Evolutionary conservation across 1,140 invertebrate genomes (phyloP), one percentile per base, ranked within the genome.

Genomic region (Nymphalis io): DNA sequence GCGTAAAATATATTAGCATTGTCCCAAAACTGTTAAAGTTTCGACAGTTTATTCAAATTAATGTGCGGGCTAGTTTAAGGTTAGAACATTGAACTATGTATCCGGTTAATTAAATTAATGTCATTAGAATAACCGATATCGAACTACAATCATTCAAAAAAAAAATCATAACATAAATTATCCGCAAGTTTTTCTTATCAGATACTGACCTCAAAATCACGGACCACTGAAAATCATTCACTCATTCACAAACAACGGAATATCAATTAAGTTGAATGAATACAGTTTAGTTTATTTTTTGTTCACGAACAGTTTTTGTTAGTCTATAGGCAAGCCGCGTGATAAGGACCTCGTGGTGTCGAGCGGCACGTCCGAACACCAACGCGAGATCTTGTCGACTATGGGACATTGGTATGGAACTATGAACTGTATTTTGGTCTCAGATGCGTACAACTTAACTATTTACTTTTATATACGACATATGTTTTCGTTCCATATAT

Each of bases 181-280:
- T 42, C 13, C 8, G 16, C 33, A 39, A 21, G 6, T 51, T 53
- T 46, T 61, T 21, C 51, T 68, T 61, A 38, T 61, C 39, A 61
- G 58, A 84, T 81, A 85, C 85, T 87, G 72, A 87, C 85, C 85
- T 87, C 79, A 79, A 70, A 75, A 77, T 72, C 64, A 76, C 73
- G 68, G 72, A 76, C 74, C 79, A 82, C 81, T 79, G 75, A 83
- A 80, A 82, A 79, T 81, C 80, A 85, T 84, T 78, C 85, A 88
- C 84, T 76, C 71, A 73, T 73, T 70, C 74, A 76, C 74, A 44
- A 64, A 70, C 39, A 53, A 59, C 60, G 65, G 59, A 51, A 60
- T 64, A 33, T 60, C 61, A 60, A 75, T 62, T 64, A 20, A 23
- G 60, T 20, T 51, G 46, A 51, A 51, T 51, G 46, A 10, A 51